Conservation (phyloP, 2,888 invertebrate species). For the Hypercompe scribonia region DNA sequence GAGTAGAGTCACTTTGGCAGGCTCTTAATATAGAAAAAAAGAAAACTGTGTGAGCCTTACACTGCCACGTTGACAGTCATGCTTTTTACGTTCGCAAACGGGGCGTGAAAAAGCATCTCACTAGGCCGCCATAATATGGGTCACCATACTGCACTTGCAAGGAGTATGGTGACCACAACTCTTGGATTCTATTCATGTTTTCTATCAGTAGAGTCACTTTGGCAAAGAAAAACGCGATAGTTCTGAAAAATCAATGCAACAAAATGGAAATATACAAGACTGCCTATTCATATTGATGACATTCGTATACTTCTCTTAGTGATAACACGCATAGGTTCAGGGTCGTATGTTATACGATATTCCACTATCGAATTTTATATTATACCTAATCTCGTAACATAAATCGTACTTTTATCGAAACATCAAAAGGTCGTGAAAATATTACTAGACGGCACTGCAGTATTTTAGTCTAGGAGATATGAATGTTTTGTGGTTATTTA, state of each 20-base stretch:
- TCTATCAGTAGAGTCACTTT: no score
- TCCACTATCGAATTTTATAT: conserved; percentile 34
- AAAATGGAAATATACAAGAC: conserved; percentile 42
- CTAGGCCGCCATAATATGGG: no score
- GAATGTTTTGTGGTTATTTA: conserved; percentile 11
- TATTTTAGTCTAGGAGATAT: neutral
- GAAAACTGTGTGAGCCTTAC: no score
- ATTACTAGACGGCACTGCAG: conserved; percentile 2
- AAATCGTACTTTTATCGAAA: conserved; percentile 38
- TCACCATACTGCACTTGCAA: no score
- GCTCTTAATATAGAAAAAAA: no score
- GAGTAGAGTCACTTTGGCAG: no score
- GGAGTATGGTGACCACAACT: no score
- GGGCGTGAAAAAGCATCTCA: no score
- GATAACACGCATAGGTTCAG: conserved; percentile 63
- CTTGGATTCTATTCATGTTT: no score
- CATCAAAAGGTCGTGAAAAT: conserved; percentile 18
- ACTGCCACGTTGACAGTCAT: no score
- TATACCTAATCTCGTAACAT: conserved; percentile 33
- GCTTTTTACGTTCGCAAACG: no score
- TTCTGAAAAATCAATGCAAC: conserved; percentile 33
- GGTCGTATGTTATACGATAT: conserved; percentile 52
- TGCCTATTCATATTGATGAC: conserved; percentile 47
- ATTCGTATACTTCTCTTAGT: conserved; percentile 53
- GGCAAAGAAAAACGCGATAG: conserved; percentile 23